Percentiles rank a stretch among this genome's conserved stretches.
phyloP scores from a whole-genome alignment of 2,113 vertebrate species.

The Piprites chloris region DNA sequence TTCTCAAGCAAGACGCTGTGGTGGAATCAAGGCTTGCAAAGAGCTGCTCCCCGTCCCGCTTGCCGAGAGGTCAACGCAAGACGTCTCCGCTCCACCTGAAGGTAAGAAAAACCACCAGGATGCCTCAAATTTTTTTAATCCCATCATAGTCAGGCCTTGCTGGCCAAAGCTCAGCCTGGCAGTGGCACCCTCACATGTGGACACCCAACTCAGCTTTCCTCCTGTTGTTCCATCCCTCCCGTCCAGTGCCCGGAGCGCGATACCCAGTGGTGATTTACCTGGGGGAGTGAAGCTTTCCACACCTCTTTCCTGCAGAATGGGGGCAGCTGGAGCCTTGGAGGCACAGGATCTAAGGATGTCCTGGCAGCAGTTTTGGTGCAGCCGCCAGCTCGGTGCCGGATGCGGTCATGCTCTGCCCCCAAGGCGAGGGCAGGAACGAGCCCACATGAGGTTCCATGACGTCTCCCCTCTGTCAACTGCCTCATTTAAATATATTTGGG shows the following conservation, averaged over 20 bases:
- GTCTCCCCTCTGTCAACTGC: neutral
- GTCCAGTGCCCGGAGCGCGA: rapidly evolving
- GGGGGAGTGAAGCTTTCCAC: neutral
- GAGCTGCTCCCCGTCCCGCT: rapidly evolving
- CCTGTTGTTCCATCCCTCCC: rapidly evolving
- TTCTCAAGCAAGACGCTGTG: neutral
- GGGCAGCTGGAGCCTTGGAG: neutral
- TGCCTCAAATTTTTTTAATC: neutral
- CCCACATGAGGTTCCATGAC: neutral
- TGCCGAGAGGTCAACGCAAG: rapidly evolving
- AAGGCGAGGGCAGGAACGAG: neutral
- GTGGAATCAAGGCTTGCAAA: neutral
- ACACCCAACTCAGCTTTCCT: neutral
- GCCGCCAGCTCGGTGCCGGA: neutral
- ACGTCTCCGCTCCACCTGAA: rapidly evolving
- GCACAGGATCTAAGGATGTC: neutral
- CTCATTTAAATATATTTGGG: constrained; percentile 5
- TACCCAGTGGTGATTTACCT: neutral
- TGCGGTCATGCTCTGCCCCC: neutral
- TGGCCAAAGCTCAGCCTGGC: neutral
- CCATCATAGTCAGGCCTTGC: neutral
- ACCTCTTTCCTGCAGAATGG: neutral
- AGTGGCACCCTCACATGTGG: rapidly evolving
- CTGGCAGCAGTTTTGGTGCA: neutral
- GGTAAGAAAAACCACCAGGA: neutral